phyloP scores from a whole-genome alignment of 2,797 vertebrate genomes.

The Urophycis tenuis region DNA sequence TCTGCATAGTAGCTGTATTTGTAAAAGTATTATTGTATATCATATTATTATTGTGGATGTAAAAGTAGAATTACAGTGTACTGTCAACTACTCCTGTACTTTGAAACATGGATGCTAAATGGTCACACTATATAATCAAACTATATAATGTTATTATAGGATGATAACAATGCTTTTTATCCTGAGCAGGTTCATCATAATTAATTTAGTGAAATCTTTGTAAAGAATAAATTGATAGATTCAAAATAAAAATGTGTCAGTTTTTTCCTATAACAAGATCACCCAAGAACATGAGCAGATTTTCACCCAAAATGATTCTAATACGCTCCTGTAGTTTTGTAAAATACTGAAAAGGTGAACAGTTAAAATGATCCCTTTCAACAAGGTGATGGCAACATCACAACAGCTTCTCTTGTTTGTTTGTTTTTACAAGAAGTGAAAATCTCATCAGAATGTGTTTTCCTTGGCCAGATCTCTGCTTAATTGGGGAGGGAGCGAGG shows the following conservation, averaged over 20 bases:
- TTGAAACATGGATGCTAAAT: background rate
- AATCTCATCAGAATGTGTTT: background rate
- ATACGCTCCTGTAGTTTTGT: background rate
- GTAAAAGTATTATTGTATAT: no score
- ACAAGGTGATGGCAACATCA: background rate
- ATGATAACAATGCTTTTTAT: no score
- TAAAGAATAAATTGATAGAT: background rate
- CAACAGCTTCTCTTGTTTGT: background rate
- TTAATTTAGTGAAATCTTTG: background rate
- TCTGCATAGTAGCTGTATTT: no score
- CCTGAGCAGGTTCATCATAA: background rate
- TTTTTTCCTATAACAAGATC: background rate
- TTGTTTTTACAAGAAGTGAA: background rate
- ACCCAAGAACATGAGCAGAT: background rate
- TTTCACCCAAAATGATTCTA: background rate
- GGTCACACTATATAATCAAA: background rate
- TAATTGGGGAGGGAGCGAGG: conserved; percentile 3
- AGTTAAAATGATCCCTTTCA: background rate
- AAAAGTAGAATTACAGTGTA: background rate
- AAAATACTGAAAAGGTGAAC: background rate
- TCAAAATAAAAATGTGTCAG: background rate
- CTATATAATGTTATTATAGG: no score
- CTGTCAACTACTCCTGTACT: background rate
- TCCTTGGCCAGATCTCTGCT: background rate
- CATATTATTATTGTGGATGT: no score